These are phyloP conservation scores for Cotesia congregata DNA, from an alignment of 2,888 invertebrate species.

Conservation along the genomic window DNA sequence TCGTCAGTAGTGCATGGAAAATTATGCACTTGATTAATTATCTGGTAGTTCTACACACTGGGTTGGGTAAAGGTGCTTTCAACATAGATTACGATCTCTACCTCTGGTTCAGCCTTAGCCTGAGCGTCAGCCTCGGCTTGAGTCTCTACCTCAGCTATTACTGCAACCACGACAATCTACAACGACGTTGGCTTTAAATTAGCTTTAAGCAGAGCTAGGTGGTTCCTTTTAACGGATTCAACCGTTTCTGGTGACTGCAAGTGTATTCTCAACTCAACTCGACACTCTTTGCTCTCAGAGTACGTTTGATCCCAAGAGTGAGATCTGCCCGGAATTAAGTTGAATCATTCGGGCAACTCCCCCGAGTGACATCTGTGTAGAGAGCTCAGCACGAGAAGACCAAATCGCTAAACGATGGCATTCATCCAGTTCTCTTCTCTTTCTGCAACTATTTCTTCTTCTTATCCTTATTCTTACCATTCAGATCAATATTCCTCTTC, in stretches of 20 bases:
- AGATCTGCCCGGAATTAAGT: neutral
- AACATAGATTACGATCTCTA: slow-evolving; percentile 46
- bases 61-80: slow-evolving; percentile 47
- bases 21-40: slow-evolving; percentile 49
- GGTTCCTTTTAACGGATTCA: neutral
- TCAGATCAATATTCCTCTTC: slow-evolving; percentile 21
- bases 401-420: slow-evolving; percentile 38
- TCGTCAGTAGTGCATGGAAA: slow-evolving; percentile 40
- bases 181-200: neutral
- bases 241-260: neutral
- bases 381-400: slow-evolving; percentile 19
- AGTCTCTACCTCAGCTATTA: neutral
- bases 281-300: neutral
- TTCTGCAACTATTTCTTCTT: slow-evolving; percentile 11
- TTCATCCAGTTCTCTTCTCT: slow-evolving; percentile 19
- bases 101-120: neutral
- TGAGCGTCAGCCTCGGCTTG: neutral
- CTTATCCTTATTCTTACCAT: neutral
- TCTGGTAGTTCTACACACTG: slow-evolving; percentile 42
- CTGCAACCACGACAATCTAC: neutral
- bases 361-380: slow-evolving; percentile 39
- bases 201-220: neutral
- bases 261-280: neutral
- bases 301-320: slow-evolving; percentile 21
- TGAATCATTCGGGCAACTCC: slow-evolving; percentile 38